Evolutionary conservation across 2,888 invertebrate genomes (phyloP).

Genomic region (Hyles lineata): DNA sequence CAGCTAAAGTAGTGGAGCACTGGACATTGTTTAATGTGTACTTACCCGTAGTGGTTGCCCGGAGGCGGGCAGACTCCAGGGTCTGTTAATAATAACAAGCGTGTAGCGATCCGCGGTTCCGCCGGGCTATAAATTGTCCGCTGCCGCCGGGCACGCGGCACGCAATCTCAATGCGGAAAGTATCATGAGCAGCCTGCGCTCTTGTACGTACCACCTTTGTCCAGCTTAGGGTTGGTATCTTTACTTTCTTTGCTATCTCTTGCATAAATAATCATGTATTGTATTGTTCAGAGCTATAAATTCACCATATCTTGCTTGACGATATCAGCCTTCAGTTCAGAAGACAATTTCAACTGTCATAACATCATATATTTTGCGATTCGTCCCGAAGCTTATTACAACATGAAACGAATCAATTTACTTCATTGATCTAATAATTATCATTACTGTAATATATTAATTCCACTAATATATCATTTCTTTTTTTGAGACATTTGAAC

Average conservation of each 20-base stretch:
- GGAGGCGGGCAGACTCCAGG: slow-evolving; percentile 67
- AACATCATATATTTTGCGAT: too few species aligned
- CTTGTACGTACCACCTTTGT: slow-evolving; percentile 59
- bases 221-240: slow-evolving; percentile 62
- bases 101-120: slow-evolving; percentile 66
- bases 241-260: slow-evolving; percentile 42
- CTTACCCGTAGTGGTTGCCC: slow-evolving; percentile 54
- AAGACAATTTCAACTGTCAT: too few species aligned
- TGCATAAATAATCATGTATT: slow-evolving; percentile 32
- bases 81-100: slow-evolving; percentile 77
- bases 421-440: too few species aligned
- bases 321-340: not conserved
- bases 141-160: slow-evolving; percentile 81
- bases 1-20: slow-evolving; percentile 2
- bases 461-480: too few species aligned
- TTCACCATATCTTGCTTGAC: not conserved
- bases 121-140: slow-evolving; percentile 80
- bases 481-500: too few species aligned
- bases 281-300: not conserved
- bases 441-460: too few species aligned
- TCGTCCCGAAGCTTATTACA: too few species aligned
- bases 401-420: too few species aligned
- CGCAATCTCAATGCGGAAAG: slow-evolving; percentile 84
- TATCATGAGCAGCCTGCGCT: slow-evolving; percentile 33
- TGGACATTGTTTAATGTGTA: slow-evolving; percentile 14